phyloP scores from a whole-genome alignment of 1,140 invertebrate genomes.

The Diploscapter pachys region DNA sequence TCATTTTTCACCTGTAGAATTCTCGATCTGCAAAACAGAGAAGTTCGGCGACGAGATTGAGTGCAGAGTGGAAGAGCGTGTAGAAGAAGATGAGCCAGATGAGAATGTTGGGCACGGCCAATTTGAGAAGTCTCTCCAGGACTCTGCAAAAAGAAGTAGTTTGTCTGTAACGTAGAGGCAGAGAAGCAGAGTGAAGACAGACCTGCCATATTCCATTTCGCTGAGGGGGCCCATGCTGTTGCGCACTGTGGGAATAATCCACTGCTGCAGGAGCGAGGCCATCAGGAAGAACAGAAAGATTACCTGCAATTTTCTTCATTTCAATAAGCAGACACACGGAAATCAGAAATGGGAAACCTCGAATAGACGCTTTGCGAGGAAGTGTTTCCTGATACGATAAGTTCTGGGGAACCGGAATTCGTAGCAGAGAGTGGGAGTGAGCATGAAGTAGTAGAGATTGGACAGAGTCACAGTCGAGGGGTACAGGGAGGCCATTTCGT shows the following conservation, averaged over 20 bases:
- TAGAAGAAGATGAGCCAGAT: constrained; percentile 97
- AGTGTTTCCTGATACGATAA: constrained; percentile 73
- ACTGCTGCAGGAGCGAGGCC: constrained; percentile 90
- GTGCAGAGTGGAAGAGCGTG: constrained; percentile 85
- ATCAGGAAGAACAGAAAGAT: constrained; percentile 75
- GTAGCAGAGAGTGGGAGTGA: constrained; percentile 93
- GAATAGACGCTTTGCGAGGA: constrained; percentile 63
- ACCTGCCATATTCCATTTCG: constrained; percentile 73
- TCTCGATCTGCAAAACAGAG: constrained; percentile 91
- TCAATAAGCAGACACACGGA: constrained; percentile 11
- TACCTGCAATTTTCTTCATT: constrained; percentile 63
- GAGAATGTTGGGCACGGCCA: constrained; percentile 87
- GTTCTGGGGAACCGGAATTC: constrained; percentile 94
- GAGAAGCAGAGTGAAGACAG: neutral
- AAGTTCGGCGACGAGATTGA: constrained; percentile 89
- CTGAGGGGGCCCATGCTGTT: constrained; percentile 90
- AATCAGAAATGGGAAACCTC: constrained; percentile 37
- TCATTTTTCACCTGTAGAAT: constrained; percentile 76
- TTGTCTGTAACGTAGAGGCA: too few species aligned
- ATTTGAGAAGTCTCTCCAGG: constrained; percentile 66
- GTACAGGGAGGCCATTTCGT: constrained; percentile 64
- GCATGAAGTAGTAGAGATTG: constrained; percentile 88
- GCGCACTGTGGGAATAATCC: constrained; percentile 92
- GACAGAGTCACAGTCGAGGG: constrained; percentile 82
- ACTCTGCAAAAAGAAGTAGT: constrained; percentile 50